A percentile compares a stretch with the other conserved stretches of the same genome.
Evolutionary conservation across 2,888 invertebrate genomes (phyloP).

Genomic region (Epirrhoe alternata): DNA sequence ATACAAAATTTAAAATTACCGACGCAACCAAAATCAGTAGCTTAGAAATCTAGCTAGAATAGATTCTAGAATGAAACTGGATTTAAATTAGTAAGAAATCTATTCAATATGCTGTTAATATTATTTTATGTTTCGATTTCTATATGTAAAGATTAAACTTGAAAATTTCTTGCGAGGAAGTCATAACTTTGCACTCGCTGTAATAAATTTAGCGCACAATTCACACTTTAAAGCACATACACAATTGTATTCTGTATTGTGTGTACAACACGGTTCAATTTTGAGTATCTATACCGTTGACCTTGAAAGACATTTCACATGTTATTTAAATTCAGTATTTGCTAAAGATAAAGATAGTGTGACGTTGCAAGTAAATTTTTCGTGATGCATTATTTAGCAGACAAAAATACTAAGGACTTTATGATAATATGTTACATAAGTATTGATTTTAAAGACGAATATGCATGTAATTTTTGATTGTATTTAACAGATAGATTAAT

Average conservation of each 20-base stretch:
- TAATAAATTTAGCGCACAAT: conserved; percentile 29
- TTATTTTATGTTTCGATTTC: conserved; percentile 1
- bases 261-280: conserved; percentile 16
- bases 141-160: conserved; percentile 25
- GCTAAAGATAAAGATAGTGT: conserved; percentile 47
- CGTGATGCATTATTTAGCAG: conserved; percentile 50
- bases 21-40: neutral
- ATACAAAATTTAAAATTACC: neutral
- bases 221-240: conserved; percentile 20
- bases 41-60: neutral
- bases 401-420: conserved; percentile 21
- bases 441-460: neutral
- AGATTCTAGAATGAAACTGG: neutral
- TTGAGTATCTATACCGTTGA: conserved; percentile 6
- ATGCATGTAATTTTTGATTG: conserved; percentile 13
- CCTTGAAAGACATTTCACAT: conserved; percentile 45
- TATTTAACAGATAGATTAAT: neutral
- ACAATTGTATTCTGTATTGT: conserved; percentile 30
- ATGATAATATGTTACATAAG: neutral
- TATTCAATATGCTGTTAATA: neutral
- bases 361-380: conserved; percentile 42
- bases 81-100: neutral
- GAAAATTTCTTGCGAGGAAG: conserved; percentile 33
- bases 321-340: conserved; percentile 44
- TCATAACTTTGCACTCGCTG: conserved; percentile 33